Percentiles rank a stretch among this genome's conserved stretches.
Evolutionary conservation across 1,140 invertebrate genomes (phyloP).

Genomic region (Nymphalis io): DNA sequence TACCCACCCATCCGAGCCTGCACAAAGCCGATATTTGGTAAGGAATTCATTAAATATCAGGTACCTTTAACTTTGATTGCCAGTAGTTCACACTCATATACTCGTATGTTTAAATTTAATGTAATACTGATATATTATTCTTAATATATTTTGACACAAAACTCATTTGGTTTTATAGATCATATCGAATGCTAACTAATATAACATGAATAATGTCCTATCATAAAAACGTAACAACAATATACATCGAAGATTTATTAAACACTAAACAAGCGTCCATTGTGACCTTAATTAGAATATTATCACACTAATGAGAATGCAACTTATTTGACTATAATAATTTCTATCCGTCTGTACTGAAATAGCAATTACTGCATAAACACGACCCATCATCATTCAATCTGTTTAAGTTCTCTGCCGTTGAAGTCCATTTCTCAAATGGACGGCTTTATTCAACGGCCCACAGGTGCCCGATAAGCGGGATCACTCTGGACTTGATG

Average conservation of each 20-base stretch:
- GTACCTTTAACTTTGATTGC: no score
- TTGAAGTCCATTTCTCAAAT: slow-evolving; percentile 56
- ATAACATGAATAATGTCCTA: no score
- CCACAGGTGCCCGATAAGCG: slow-evolving; percentile 68
- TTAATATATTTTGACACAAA: no score
- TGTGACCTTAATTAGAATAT: slow-evolving; percentile 9
- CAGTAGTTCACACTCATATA: no score
- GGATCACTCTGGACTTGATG: slow-evolving; percentile 57
- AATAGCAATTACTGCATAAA: slow-evolving; percentile 27
- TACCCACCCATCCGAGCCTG: no score
- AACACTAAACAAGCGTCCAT: slow-evolving; percentile 3
- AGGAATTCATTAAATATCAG: no score
- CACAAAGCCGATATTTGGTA: no score
- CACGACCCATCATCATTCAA: slow-evolving; percentile 31
- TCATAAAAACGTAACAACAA: no score
- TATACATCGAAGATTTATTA: background rate
- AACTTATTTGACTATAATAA: slow-evolving; percentile 7
- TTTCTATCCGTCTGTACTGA: slow-evolving; percentile 10
- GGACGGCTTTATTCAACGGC: slow-evolving; percentile 61
- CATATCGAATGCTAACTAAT: no score
- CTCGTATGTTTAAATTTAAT: no score
- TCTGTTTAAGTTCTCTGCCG: slow-evolving; percentile 25
- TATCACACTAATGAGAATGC: slow-evolving; percentile 1
- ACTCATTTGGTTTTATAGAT: no score
- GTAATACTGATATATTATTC: no score